These are phyloP conservation scores for Mus minutoides DNA, from an alignment of 2,797 vertebrate genomes.

Conservation along the genomic window DNA sequence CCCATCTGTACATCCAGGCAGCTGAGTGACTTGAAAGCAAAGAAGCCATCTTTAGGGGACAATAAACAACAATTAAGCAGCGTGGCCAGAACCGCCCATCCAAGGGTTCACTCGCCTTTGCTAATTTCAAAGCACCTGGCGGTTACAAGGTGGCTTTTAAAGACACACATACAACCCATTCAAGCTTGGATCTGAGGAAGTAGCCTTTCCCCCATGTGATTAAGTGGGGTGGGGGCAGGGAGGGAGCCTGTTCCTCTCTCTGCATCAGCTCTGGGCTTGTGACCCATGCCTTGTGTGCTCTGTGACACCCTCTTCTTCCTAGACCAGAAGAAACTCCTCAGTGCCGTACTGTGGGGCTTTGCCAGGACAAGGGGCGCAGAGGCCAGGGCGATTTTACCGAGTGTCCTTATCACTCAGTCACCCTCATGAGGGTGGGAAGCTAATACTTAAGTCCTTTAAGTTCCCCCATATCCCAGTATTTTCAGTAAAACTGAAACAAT, in stretches of 20 bases:
- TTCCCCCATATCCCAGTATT: not conserved
- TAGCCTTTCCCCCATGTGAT: not conserved
- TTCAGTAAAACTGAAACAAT: not conserved
- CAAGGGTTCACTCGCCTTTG: conserved; percentile 1
- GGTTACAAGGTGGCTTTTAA: conserved; percentile 1
- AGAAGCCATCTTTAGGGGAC: conserved; percentile 70
- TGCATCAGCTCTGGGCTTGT: not conserved
- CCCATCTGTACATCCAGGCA: not conserved
- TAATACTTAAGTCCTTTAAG: not conserved
- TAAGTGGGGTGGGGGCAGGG: conserved; percentile 23
- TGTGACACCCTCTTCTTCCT: not conserved
- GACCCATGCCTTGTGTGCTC: not conserved
- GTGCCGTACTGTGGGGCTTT: not conserved
- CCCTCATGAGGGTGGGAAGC: not conserved
- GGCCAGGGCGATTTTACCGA: not conserved
- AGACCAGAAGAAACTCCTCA: not conserved
- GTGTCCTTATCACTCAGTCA: not conserved
- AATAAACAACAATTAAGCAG: conserved; percentile 74
- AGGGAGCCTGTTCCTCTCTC: not conserved
- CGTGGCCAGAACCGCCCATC: conserved; percentile 56
- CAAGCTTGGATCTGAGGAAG: conserved; percentile 59
- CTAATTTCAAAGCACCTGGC: conserved; percentile 63
- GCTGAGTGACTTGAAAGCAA: conserved; percentile 65
- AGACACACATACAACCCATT: not conserved
- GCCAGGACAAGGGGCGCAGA: not conserved